Percentiles rank a stretch among this genome's conserved stretches.
These are phyloP conservation scores for Aporrectodea caliginosa DNA, from an alignment of 1,140 invertebrate species.

Conservation along the genomic window DNA sequence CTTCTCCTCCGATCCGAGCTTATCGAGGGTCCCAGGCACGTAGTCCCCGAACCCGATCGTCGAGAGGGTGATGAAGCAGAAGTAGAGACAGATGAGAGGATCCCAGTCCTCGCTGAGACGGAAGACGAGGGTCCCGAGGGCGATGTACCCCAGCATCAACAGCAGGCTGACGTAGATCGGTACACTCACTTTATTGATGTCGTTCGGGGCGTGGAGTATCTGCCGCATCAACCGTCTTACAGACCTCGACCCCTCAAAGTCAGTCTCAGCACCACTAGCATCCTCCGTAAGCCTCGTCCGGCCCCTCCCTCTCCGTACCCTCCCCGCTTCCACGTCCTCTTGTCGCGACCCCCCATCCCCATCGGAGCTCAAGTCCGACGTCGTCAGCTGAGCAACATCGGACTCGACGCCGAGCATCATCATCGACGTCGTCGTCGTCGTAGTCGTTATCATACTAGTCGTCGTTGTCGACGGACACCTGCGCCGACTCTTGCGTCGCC, in stretches of 20 bases:
- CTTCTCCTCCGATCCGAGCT: constrained; percentile 9
- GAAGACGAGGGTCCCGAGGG: constrained; percentile 80
- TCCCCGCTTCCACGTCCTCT: background rate
- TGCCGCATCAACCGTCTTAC: background rate
- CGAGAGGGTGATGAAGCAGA: constrained; percentile 78
- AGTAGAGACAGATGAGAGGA: constrained; percentile 86
- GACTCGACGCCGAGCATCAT: too few species aligned
- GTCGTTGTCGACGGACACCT: background rate
- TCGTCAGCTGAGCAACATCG: too few species aligned
- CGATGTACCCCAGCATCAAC: constrained; percentile 79
- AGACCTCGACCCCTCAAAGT: background rate
- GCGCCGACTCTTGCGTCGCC: background rate
- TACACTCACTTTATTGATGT: constrained; percentile 40
- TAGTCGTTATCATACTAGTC: background rate
- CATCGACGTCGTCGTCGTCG: background rate
- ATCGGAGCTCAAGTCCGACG: background rate
- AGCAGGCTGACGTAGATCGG: constrained; percentile 79
- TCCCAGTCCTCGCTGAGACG: constrained; percentile 68
- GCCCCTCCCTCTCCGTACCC: too few species aligned
- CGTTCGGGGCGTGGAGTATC: constrained; percentile 6
- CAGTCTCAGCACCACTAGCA: background rate
- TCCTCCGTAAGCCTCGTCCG: background rate
- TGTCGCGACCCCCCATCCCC: background rate
- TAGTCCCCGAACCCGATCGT: constrained; percentile 89
- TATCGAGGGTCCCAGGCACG: constrained; percentile 56